These are phyloP conservation scores for Drosophila leontia DNA, from an alignment of 1,140 invertebrate species.

Conservation along the genomic window DNA sequence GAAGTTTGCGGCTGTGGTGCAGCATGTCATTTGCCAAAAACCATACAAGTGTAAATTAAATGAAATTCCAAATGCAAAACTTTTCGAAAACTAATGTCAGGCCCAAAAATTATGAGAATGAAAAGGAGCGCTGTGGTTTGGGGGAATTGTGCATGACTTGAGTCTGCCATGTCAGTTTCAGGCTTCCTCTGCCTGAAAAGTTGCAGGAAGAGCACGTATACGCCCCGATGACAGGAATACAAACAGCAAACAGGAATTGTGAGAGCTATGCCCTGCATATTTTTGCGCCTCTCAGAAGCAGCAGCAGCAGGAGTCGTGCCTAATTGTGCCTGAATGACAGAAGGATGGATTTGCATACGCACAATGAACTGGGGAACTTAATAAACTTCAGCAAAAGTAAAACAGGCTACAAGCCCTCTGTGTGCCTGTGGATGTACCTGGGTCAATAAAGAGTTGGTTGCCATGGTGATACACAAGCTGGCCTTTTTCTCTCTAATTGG, in stretches of 20 bases:
- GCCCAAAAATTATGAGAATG: conserved; percentile 6
- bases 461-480: background rate
- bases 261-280: background rate
- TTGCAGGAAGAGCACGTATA: conserved; percentile 18
- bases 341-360: conserved; percentile 12
- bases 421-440: background rate
- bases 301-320: conserved; percentile 7
- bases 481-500: background rate
- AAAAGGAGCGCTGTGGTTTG: background rate
- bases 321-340: conserved; percentile 15
- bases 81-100: conserved; percentile 17
- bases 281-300: background rate
- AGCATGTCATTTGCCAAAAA: conserved; percentile 13
- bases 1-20: conserved; percentile 3
- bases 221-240: conserved; percentile 16
- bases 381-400: conserved; percentile 14
- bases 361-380: conserved; percentile 31
- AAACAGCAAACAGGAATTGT: background rate
- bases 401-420: background rate
- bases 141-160: conserved; percentile 13
- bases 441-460: conserved; percentile 9
- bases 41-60: conserved; percentile 12
- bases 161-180: conserved; percentile 8
- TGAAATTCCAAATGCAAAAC: conserved; percentile 21
- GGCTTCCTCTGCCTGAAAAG: background rate